A percentile compares a stretch with the other conserved stretches of the same genome.
Evolutionary conservation across 2,797 vertebrate genomes (phyloP).

Genomic region (Halcyon chelicuti): DNA sequence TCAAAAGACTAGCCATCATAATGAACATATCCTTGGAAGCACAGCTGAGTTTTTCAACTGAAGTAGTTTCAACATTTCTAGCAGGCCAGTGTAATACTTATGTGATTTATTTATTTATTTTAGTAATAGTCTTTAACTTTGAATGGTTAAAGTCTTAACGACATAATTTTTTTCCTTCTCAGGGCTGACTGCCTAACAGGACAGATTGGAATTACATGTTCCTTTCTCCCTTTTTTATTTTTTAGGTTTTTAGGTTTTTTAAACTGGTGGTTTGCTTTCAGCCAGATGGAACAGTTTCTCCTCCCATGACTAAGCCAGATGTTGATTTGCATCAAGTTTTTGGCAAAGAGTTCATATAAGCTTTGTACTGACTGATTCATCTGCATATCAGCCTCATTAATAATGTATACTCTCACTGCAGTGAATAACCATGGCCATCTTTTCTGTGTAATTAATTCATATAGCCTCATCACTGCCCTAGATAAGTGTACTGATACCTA

Average conservation of each 20-base stretch:
- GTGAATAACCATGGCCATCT: neutral
- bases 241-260: neutral
- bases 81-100: neutral
- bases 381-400: conserved; percentile 36
- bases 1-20: neutral
- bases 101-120: neutral
- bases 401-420: conserved; percentile 23
- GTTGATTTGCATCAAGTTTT: conserved; percentile 53
- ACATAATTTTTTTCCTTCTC: neutral
- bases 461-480: neutral
- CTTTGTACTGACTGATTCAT: conserved; percentile 48
- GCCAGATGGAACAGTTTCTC: conserved; percentile 14
- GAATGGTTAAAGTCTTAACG: neutral
- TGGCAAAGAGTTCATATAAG: conserved; percentile 14
- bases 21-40: neutral
- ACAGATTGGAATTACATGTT: neutral
- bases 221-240: neutral
- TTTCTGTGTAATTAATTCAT: conserved; percentile 31
- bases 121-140: neutral
- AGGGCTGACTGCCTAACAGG: neutral
- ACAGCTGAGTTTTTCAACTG: neutral
- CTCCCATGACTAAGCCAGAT: conserved; percentile 30
- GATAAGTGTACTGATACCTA: neutral
- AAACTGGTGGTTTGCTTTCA: neutral
- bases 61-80: neutral